phyloP scores from a whole-genome alignment of 2,888 invertebrate genomes.

The Hemithea aestivaria region DNA sequence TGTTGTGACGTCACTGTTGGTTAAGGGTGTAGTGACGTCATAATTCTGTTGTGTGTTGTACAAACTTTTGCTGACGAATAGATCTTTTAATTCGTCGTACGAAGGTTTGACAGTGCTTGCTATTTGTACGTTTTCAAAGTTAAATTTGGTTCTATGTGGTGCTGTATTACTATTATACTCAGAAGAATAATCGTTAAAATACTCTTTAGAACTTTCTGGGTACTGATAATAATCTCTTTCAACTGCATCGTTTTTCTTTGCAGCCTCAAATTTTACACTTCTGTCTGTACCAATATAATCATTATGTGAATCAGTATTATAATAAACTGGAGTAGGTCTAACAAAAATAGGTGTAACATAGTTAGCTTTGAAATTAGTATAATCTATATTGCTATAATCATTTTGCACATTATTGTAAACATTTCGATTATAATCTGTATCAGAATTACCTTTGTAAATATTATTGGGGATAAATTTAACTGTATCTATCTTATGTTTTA shows the following conservation, averaged over 20 bases:
- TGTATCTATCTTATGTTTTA: no score
- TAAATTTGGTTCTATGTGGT: slow-evolving; percentile 52
- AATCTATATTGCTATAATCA: background rate
- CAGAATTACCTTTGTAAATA: no score
- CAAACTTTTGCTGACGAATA: slow-evolving; percentile 42
- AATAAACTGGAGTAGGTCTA: slow-evolving; percentile 13
- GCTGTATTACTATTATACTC: slow-evolving; percentile 47
- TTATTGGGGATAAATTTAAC: no score
- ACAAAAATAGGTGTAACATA: slow-evolving; percentile 5
- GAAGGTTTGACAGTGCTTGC: slow-evolving; percentile 39
- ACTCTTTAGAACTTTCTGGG: slow-evolving; percentile 52
- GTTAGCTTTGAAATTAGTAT: no score
- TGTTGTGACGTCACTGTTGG: slow-evolving; percentile 31
- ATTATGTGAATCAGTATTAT: slow-evolving; percentile 18
- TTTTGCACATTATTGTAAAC: slow-evolving; percentile 4
- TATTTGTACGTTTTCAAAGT: slow-evolving; percentile 27
- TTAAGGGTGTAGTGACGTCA: slow-evolving; percentile 30
- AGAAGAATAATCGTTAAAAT: slow-evolving; percentile 53
- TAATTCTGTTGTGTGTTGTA: slow-evolving; percentile 34
- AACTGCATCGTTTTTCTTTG: slow-evolving; percentile 12
- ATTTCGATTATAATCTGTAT: no score
- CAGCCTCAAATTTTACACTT: slow-evolving; percentile 23
- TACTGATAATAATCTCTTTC: slow-evolving; percentile 35
- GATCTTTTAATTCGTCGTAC: slow-evolving; percentile 47
- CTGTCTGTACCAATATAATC: slow-evolving; percentile 26